phyloP scores from a whole-genome alignment of 1,140 invertebrate genomes.

The Penaeus chinensis region DNA sequence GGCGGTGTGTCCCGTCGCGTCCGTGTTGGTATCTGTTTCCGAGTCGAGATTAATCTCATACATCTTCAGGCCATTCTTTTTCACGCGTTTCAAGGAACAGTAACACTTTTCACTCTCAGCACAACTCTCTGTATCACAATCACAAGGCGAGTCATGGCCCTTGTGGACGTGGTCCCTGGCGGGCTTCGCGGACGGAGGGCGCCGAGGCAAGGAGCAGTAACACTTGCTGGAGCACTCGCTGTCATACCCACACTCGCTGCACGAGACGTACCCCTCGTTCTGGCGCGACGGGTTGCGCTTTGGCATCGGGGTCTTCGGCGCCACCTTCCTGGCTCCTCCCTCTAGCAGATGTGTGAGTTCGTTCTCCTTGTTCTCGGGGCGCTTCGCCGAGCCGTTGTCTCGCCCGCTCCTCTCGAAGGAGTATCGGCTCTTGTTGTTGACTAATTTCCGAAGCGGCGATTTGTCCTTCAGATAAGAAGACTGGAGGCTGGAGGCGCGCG shows the following conservation, averaged over 20 bases:
- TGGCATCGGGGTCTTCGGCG: constrained; percentile 64
- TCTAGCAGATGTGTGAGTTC: constrained; percentile 26
- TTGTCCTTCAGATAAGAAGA: constrained; percentile 61
- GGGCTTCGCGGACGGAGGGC: constrained; percentile 26
- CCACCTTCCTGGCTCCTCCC: constrained; percentile 22
- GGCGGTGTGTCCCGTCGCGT: constrained; percentile 41
- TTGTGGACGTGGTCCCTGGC: constrained; percentile 39
- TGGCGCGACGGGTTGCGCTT: constrained; percentile 30
- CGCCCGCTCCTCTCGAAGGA: constrained; percentile 12
- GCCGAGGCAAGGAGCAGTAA: constrained; percentile 75
- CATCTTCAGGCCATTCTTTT: constrained; percentile 67
- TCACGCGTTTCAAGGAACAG: constrained; percentile 71
- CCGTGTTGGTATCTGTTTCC: constrained; percentile 65
- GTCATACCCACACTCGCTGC: constrained; percentile 86
- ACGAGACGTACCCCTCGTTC: constrained; percentile 78
- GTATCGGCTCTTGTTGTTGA: constrained; percentile 43
- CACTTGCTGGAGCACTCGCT: constrained; percentile 82
- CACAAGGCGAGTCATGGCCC: constrained; percentile 67
- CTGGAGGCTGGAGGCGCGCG: constrained; percentile 61
- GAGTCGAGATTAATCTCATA: constrained; percentile 68
- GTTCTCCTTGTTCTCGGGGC: constrained; percentile 23
- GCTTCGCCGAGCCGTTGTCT: background rate
- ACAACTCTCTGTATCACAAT: constrained; percentile 87
- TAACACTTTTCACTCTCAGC: constrained; percentile 90
- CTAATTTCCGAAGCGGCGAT: constrained; percentile 56